A percentile compares a stretch with the other conserved stretches of the same genome.
phyloP scores from a whole-genome alignment of 1,140 invertebrate genomes.

The Platorchestia sp. region DNA sequence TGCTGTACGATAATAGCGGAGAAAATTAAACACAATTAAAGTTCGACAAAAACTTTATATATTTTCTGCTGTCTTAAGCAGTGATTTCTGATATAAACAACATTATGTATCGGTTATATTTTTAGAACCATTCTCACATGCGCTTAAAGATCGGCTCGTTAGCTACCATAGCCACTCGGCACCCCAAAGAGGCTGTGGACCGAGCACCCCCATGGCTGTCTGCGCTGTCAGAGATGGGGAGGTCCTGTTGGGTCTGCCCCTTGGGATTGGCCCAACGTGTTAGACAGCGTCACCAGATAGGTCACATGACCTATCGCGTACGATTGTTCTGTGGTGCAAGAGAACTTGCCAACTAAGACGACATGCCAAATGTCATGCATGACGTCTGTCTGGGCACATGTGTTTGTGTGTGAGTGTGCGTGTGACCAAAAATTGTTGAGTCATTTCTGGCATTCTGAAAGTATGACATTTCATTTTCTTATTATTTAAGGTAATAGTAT shows the following conservation, averaged over 20 bases:
- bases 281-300: neutral
- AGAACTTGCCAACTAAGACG: neutral
- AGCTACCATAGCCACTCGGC: neutral
- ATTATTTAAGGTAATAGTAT: neutral
- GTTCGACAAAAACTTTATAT: neutral
- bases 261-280: no score
- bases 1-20: neutral
- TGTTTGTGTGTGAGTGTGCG: no score
- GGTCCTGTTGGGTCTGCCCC: neutral
- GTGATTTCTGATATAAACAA: no score
- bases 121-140: no score
- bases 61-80: no score
- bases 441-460: neutral
- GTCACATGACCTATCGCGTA: neutral
- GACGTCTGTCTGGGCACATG: neutral
- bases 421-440: neutral
- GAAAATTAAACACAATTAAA: neutral
- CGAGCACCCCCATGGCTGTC: neutral
- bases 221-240: neutral
- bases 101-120: no score
- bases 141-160: neutral
- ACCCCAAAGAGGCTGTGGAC: no score
- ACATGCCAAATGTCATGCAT: neutral
- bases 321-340: neutral
- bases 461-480: neutral